phyloP scores from a whole-genome alignment of 2,888 invertebrate species.

The Erannis defoliaria region DNA sequence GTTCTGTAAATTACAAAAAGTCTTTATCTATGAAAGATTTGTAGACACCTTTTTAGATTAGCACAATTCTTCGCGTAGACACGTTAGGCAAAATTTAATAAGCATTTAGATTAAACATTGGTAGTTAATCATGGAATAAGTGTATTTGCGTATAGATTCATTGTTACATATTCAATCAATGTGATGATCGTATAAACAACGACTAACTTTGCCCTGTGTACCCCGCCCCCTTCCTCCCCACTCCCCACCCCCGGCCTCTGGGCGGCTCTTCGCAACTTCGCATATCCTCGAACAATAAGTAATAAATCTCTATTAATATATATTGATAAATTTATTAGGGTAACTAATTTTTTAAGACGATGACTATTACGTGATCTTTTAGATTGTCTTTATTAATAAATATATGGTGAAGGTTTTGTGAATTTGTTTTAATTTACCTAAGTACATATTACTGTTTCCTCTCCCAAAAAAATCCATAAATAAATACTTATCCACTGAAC shows the following conservation, averaged over 20 bases:
- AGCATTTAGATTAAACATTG: constrained; percentile 81
- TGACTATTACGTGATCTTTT: constrained; percentile 87
- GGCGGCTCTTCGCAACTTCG: constrained; percentile 83
- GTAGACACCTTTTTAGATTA: constrained; percentile 85
- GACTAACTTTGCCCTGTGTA: constrained; percentile 72
- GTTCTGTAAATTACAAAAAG: constrained; percentile 85
- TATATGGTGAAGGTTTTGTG: constrained; percentile 87
- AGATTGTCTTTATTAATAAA: constrained; percentile 87
- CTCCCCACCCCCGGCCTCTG: constrained; percentile 55
- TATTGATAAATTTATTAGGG: constrained; percentile 87
- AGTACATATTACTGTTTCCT: no score
- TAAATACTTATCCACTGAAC: no score
- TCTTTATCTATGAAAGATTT: constrained; percentile 76
- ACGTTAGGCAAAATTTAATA: constrained; percentile 80
- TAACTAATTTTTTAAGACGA: constrained; percentile 87
- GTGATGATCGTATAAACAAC: constrained; percentile 83
- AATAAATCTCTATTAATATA: constrained; percentile 78
- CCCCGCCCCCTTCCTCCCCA: constrained; percentile 52
- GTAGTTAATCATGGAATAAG: constrained; percentile 78
- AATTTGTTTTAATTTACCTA: constrained; percentile 74
- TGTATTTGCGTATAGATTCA: constrained; percentile 79
- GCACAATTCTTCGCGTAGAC: constrained; percentile 86
- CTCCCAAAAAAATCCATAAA: not conserved
- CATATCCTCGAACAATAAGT: constrained; percentile 87
- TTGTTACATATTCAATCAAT: constrained; percentile 81